Conservation (phyloP, 1,140 invertebrate species). For the Leucophenga varia region DNA sequence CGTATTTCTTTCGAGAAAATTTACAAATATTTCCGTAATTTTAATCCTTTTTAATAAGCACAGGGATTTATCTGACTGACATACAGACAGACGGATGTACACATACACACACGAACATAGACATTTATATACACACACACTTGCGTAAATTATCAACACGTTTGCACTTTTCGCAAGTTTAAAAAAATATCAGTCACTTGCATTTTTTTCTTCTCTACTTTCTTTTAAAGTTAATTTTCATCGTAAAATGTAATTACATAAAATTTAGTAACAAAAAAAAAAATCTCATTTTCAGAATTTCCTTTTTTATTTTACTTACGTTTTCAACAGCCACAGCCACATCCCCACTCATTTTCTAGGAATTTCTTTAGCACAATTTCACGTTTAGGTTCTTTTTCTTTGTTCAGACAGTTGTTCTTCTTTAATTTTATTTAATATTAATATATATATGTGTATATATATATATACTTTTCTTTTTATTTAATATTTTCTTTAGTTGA, state of each 20-base stretch:
- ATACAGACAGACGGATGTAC: conserved; percentile 2
- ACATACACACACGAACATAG: conserved; percentile 3
- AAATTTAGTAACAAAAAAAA: conserved; percentile 10
- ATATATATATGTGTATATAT: too few relatives aligned
- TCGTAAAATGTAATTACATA: neutral
- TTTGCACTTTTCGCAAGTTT: conserved; percentile 26
- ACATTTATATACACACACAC: too few relatives aligned
- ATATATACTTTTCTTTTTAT: neutral
- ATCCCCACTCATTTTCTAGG: conserved; percentile 49
- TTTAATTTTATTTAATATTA: too few relatives aligned
- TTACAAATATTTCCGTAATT: too few relatives aligned
- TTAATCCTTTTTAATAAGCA: too few relatives aligned
- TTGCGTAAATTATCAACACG: conserved; percentile 28
- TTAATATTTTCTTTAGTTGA: neutral
- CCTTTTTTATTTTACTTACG: conserved; percentile 41
- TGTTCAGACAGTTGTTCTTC: too few relatives aligned
- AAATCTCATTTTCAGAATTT: conserved; percentile 6
- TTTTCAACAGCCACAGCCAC: conserved; percentile 40
- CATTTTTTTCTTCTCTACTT: neutral
- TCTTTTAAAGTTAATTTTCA: too few relatives aligned
- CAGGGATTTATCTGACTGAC: neutral
- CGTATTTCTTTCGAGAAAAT: too few relatives aligned
- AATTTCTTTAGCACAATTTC: conserved; percentile 21
- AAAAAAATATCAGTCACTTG: conserved; percentile 4
- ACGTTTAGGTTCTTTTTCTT: too few relatives aligned